Evolutionary conservation across 2,888 invertebrate genomes (phyloP).

Genomic region (Leptura quadrifasciata): DNA sequence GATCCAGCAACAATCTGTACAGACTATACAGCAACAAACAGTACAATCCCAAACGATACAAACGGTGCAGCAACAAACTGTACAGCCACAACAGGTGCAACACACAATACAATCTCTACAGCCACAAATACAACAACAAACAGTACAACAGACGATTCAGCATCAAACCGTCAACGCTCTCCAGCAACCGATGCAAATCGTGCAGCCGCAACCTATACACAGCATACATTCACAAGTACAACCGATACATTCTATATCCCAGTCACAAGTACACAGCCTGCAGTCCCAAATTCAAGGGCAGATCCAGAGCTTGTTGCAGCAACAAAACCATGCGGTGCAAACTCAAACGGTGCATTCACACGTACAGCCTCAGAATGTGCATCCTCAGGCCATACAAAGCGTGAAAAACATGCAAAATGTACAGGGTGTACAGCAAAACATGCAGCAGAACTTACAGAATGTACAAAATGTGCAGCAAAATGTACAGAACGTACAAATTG

Average conservation of each 20-base stretch:
- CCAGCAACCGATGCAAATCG: conserved; percentile 71
- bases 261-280: conserved; percentile 67
- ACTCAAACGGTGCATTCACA: conserved; percentile 59
- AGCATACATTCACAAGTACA: conserved; percentile 67
- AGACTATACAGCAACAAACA: conserved; percentile 70
- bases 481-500: conserved; percentile 52
- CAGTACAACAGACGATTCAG: conserved; percentile 70
- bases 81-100: conserved; percentile 70
- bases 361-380: conserved; percentile 59
- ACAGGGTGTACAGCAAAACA: conserved; percentile 46
- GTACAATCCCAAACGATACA: conserved; percentile 72
- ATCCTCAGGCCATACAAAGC: conserved; percentile 54
- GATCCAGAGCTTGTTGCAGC: conserved; percentile 63
- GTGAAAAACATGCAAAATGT: conserved; percentile 52
- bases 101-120: conserved; percentile 69
- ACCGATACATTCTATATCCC: conserved; percentile 64
- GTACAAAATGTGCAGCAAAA: conserved; percentile 49
- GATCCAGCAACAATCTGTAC: conserved; percentile 73
- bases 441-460: conserved; percentile 52
- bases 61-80: conserved; percentile 72
- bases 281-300: conserved; percentile 69
- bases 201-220: conserved; percentile 70
- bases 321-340: conserved; percentile 64
- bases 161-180: conserved; percentile 67
- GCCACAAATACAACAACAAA: conserved; percentile 71